Evolutionary conservation across 2,888 invertebrate species (phyloP).

Genomic region (Melipona beecheii): DNA sequence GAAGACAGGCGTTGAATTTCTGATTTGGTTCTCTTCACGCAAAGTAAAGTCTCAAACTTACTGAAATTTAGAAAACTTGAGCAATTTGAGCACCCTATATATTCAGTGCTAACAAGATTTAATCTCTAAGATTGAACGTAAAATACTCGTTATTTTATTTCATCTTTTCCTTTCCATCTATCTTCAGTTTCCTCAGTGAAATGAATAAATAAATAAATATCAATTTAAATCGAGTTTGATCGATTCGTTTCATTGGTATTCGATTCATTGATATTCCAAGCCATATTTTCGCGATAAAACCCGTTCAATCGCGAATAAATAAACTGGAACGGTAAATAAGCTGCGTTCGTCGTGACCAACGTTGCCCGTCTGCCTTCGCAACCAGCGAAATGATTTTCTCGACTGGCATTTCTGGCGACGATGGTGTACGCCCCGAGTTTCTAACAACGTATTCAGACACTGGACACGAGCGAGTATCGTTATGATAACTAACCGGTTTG

Average conservation of each 20-base stretch:
- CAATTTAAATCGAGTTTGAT: not conserved
- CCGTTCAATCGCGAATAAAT: not conserved
- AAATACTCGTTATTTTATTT: too few relatives aligned
- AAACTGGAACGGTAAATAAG: not conserved
- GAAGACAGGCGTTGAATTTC: too few relatives aligned
- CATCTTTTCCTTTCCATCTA: too few relatives aligned
- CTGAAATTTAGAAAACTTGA: too few relatives aligned
- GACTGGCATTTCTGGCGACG: not conserved
- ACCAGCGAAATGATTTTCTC: not conserved
- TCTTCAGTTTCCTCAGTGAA: too few relatives aligned
- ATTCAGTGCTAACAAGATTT: too few relatives aligned
- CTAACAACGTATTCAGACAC: conserved; percentile 7
- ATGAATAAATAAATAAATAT: too few relatives aligned
- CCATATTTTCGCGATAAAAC: too few relatives aligned
- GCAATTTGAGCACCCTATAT: too few relatives aligned
- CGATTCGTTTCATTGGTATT: not conserved
- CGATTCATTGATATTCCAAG: not conserved
- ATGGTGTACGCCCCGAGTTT: not conserved
- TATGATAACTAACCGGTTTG: conserved; percentile 38
- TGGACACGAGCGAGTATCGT: conserved; percentile 3
- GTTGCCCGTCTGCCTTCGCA: not conserved
- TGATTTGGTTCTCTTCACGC: too few relatives aligned
- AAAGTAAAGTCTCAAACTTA: too few relatives aligned
- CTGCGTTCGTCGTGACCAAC: not conserved
- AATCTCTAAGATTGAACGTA: too few relatives aligned